Percentiles rank a stretch among this genome's conserved stretches.
Evolutionary conservation across 1,140 invertebrate species (phyloP).

Genomic region (Papilio polytes): DNA sequence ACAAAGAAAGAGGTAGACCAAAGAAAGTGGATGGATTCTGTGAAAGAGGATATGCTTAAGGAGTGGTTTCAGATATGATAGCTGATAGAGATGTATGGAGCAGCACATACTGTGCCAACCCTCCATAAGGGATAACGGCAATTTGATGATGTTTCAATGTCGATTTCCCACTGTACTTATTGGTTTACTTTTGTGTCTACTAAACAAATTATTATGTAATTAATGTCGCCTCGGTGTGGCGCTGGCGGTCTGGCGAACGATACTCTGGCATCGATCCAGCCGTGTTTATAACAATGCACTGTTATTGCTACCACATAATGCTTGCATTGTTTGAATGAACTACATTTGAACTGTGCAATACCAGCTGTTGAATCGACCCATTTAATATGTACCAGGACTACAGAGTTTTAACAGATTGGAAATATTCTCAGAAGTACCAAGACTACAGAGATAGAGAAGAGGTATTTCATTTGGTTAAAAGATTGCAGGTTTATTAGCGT

Average conservation of each 20-base stretch:
- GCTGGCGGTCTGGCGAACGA: not conserved
- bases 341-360: not conserved
- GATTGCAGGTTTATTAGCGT: too few species aligned
- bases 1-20: too few species aligned
- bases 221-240: not conserved
- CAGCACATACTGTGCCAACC: too few species aligned
- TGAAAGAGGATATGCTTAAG: too few species aligned
- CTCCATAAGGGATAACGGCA: too few species aligned
- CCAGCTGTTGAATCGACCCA: not conserved
- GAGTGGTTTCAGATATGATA: too few species aligned
- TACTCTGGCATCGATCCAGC: conserved; percentile 13
- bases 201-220: not conserved
- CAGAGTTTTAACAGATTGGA: not conserved
- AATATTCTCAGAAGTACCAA: not conserved
- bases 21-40: too few species aligned
- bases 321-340: not conserved
- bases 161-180: too few species aligned
- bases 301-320: conserved; percentile 19
- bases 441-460: not conserved
- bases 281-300: conserved; percentile 15
- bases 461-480: not conserved
- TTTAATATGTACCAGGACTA: not conserved
- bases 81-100: too few species aligned
- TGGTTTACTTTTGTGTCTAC: not conserved
- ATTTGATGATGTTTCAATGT: too few species aligned